phyloP scores from a whole-genome alignment of 2,113 vertebrate species.

The Saccopteryx leptura region DNA sequence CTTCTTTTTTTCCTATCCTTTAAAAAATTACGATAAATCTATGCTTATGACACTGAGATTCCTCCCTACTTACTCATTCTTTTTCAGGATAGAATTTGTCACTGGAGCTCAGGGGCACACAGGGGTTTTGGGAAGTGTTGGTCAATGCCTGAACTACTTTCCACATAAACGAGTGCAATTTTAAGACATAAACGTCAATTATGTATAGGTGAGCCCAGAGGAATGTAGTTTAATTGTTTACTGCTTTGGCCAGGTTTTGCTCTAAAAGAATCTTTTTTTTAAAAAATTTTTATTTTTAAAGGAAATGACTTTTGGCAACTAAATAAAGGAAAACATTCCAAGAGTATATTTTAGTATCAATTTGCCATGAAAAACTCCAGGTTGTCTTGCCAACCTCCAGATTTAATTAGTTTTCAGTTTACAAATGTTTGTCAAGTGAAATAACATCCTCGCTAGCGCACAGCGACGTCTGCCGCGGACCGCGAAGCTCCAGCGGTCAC shows the following conservation, averaged over 20 bases:
- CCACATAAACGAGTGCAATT: neutral
- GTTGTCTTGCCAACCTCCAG: conserved; percentile 27
- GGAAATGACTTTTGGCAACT: neutral
- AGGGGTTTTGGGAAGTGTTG: neutral
- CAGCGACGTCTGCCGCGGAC: neutral
- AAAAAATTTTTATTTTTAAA: neutral
- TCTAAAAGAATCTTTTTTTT: neutral
- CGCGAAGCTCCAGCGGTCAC: neutral
- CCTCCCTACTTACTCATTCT: neutral
- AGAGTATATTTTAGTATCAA: conserved; percentile 22
- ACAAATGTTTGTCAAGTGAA: neutral
- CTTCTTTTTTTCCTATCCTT: neutral
- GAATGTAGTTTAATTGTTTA: neutral
- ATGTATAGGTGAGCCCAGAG: neutral
- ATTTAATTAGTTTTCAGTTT: conserved; percentile 44
- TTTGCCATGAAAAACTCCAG: conserved; percentile 17
- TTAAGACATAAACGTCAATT: neutral
- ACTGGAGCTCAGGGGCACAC: neutral
- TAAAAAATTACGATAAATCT: neutral
- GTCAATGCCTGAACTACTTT: neutral
- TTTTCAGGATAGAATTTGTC: conserved; percentile 53
- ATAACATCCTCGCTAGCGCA: neutral
- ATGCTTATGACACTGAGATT: neutral
- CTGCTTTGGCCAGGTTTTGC: neutral
- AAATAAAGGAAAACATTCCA: neutral